Conservation (phyloP, 37 sponge, comb jelly and placozoan species). For the Ianthella basta region DNA sequence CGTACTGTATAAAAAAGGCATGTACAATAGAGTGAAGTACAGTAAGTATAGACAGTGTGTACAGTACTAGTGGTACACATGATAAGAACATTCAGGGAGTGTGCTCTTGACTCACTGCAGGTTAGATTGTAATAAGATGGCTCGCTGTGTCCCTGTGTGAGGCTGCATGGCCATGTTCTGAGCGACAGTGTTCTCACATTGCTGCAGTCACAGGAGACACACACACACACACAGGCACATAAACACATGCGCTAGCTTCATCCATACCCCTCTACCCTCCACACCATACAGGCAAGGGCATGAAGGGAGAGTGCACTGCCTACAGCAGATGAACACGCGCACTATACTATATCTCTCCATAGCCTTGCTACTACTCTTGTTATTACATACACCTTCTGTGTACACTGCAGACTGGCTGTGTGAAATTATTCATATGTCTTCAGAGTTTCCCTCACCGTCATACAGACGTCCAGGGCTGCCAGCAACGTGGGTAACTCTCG, state of each 20-base stretch:
- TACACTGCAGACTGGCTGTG: too few relatives aligned
- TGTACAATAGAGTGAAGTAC: too few relatives aligned
- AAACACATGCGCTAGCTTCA: not conserved
- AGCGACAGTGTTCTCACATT: slow-evolving; percentile 12
- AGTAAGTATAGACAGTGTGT: too few relatives aligned
- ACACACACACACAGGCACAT: not conserved
- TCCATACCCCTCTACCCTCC: not conserved
- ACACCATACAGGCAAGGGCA: too few relatives aligned
- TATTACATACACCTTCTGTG: too few relatives aligned
- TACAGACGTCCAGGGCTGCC: slow-evolving; percentile 42
- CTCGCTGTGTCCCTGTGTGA: not conserved
- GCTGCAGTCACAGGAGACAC: not conserved
- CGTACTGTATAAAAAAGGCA: too few relatives aligned
- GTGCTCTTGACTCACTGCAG: slow-evolving; percentile 44
- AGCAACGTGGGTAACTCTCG: slow-evolving; percentile 44
- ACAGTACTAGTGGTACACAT: too few relatives aligned
- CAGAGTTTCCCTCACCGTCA: slow-evolving; percentile 46
- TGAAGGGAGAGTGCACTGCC: too few relatives aligned
- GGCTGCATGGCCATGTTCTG: slow-evolving; percentile 14
- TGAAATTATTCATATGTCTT: too few relatives aligned
- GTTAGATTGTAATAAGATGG: slow-evolving; percentile 32
- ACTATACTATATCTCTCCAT: too few relatives aligned
- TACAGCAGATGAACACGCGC: too few relatives aligned
- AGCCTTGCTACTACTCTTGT: too few relatives aligned
- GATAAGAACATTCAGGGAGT: not conserved